Evolutionary conservation across 1,140 invertebrate genomes (phyloP).

Genomic region (Sitodiplosis mosellana): DNA sequence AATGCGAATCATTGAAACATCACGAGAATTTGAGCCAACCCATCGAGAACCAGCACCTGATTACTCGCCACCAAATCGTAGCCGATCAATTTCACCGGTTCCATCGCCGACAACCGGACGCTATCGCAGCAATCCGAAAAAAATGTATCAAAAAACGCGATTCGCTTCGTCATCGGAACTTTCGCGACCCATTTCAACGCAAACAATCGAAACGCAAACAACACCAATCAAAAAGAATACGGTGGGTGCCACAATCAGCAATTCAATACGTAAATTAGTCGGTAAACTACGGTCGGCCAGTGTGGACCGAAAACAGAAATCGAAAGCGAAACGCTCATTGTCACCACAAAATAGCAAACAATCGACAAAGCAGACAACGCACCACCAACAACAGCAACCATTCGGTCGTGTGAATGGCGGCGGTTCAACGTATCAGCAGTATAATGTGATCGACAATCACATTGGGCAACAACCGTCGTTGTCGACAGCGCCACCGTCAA

Average conservation of each 20-base stretch:
- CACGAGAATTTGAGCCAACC: neutral
- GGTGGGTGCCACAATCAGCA: conserved; percentile 37
- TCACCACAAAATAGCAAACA: conserved; percentile 20
- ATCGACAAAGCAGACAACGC: conserved; percentile 15
- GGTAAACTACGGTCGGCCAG: conserved; percentile 58
- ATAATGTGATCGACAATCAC: conserved; percentile 39
- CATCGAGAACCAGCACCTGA: conserved; percentile 41
- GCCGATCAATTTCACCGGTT: conserved; percentile 28
- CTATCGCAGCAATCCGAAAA: conserved; percentile 14
- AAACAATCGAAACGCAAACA: conserved; percentile 10
- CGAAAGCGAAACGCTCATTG: conserved; percentile 31
- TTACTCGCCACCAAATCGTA: conserved; percentile 42
- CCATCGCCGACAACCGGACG: conserved; percentile 16
- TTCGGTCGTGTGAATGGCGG: conserved; percentile 29
- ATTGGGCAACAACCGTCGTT: conserved; percentile 20
- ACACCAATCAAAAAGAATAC: conserved; percentile 12
- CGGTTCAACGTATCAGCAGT: conserved; percentile 34
- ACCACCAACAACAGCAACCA: conserved; percentile 28
- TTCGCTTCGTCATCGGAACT: conserved; percentile 37
- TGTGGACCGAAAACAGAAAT: conserved; percentile 44
- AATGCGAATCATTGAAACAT: conserved; percentile 6
- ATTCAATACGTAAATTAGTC: conserved; percentile 56
- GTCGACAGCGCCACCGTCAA: neutral
- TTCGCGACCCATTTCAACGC: conserved; percentile 16
- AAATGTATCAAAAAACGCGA: conserved; percentile 42